Conservation (phyloP, 2,113 vertebrate species). For the Tachycineta bicolor region DNA sequence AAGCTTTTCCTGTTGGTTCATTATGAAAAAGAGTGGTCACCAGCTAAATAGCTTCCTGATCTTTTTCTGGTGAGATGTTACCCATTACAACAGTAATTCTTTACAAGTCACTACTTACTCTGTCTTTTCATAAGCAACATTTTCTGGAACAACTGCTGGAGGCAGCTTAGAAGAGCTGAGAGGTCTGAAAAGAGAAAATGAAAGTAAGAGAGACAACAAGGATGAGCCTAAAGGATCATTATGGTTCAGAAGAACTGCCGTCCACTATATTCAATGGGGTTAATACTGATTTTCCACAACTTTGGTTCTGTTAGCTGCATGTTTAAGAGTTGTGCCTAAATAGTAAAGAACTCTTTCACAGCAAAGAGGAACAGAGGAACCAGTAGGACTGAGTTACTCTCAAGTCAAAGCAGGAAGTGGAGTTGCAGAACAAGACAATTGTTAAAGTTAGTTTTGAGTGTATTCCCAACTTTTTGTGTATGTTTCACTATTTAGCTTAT, state of each 20-base stretch:
- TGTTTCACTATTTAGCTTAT: background rate
- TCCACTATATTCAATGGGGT: background rate
- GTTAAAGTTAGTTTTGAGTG: background rate
- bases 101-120: conserved; percentile 76
- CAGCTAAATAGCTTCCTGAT: background rate
- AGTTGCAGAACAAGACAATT: background rate
- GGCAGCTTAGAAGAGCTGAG: conserved; percentile 72
- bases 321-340: background rate
- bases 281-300: background rate
- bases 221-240: background rate
- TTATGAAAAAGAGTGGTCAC: background rate
- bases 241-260: background rate
- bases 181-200: conserved; percentile 74
- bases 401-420: background rate
- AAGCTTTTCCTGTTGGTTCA: background rate
- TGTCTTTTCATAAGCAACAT: conserved; percentile 55
- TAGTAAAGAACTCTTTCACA: background rate
- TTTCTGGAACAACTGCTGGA: conserved; percentile 65
- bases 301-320: background rate
- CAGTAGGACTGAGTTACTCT: background rate
- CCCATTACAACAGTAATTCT: background rate
- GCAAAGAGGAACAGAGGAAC: background rate
- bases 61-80: background rate
- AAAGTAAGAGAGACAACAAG: background rate
- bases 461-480: background rate